Base-by-base conservation (phyloP, 2,113 vertebrate genomes). In the Lagopus muta region DNA sequence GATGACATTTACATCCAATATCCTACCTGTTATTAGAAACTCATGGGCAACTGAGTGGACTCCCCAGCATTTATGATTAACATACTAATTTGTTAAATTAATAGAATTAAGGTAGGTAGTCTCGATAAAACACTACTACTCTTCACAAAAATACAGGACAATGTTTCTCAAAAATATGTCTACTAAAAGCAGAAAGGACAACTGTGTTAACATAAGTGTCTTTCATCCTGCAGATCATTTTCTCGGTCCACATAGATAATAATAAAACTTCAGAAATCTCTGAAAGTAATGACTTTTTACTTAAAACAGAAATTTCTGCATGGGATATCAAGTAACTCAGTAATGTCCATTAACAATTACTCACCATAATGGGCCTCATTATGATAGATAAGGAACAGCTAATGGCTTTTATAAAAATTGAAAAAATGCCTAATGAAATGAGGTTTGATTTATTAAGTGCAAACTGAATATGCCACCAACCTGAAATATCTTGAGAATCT, bases 381-480 rank as follows among this genome's bases (percentile, higher is more conserved):
- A 93, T 86, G 89, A 93, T 86, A 92, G 93, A 93, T 92, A 90
- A 80, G 88, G 94, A 91, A 81, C 7, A 83, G 85, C 83, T 96
- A 95, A 95, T 94, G 79, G 69, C 79, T 92, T 90, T 70, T 93
- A 93, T 58, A 88, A 93, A 95, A 94, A 88, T 91, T 90, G 85
- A 95, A 95, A 86, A 91, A 91, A 79, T 88, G 60, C 92, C 82
- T 86, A 52, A 80, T 80, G 75, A 94, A 92, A 94, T 76, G 50
- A 95, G 32, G 43, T 71, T 94, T 95, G 79, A 95, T 86, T 93
- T 95, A 94, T 94, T 81, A 88, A 90, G 92, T 88, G 93, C 88
- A 95, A 96, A 95, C 88, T 88, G 69, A 10, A 47, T 83, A 91
- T 72, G 90, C 89, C 86, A 90, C 28, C 82, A 78, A 75, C 65